Percentiles rank a stretch among this genome's conserved stretches.
Evolutionary conservation across 2,888 invertebrate genomes (phyloP).

Genomic region (Polymixis flavicincta): DNA sequence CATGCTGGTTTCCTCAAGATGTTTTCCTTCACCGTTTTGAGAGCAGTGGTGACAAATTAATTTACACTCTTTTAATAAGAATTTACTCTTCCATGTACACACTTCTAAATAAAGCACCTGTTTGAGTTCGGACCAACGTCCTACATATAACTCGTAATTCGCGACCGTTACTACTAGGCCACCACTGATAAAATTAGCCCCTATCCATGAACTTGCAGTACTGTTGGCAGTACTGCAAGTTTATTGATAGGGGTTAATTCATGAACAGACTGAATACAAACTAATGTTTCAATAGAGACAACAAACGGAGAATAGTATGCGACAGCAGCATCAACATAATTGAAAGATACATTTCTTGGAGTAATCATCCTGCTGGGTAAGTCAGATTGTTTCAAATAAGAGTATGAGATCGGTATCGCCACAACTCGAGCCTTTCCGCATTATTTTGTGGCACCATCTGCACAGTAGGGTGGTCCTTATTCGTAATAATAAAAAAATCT

Average conservation of each 20-base stretch:
- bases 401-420: not conserved
- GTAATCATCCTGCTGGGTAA: constrained; percentile 27
- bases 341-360: constrained; percentile 55
- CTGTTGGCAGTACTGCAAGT: too few species aligned
- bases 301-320: not conserved
- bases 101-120: too few species aligned
- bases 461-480: too few species aligned
- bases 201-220: not conserved
- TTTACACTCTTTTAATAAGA: too few species aligned
- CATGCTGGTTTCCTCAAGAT: too few species aligned
- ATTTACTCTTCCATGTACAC: too few species aligned
- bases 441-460: not conserved
- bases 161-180: too few species aligned
- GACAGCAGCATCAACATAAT: constrained; percentile 34
- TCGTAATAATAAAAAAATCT: too few species aligned
- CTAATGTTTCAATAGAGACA: not conserved
- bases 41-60: too few species aligned
- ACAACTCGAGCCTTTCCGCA: not conserved
- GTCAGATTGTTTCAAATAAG: not conserved
- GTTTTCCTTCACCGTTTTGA: too few species aligned
- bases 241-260: not conserved
- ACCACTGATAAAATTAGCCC: not conserved
- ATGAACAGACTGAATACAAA: not conserved
- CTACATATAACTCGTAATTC: too few species aligned
- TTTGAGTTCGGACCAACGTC: too few species aligned